Base-by-base conservation (phyloP, 2,888 invertebrate genomes). In the Allophyes oxyacanthae region DNA sequence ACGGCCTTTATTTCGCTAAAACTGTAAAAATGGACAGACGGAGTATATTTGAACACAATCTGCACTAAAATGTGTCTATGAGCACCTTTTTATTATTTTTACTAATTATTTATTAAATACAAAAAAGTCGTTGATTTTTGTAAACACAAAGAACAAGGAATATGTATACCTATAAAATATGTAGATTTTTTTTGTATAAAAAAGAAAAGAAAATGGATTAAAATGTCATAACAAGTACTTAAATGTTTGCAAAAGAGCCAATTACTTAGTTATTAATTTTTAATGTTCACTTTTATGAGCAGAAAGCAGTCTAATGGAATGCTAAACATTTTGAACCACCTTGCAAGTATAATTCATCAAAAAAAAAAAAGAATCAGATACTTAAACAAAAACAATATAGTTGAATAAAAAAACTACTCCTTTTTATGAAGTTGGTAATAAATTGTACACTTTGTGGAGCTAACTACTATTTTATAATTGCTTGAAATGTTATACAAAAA, bases 1-100 rank as follows among this genome's bases (percentile, higher is more conserved):
- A 71, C 48, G 49, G 59, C 46, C 65, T 74, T 56, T 66, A 57
- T 77, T 77, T 65, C 55, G 44, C 72, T 77, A 75, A 57, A 70
- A 53, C 44, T 64, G 57, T 70, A 43, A 69, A 54, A 70, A 44
- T 75, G 72, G 75, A 75, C 78, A 65, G 65, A 68, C 49, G 45
- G 13, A 50, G 49, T 32, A 0, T 30, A 15, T 54, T 37, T 68
- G 61, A 72, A 67, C 68, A 72, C 68, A 67, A 50, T 70, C 45
- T 49, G 46, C 11, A 28, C 40, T 70, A 54, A 43, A 10, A 7
- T 49, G 40, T 50, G 40, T 56, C 69, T 46, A 42, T 20, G 38
- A 69, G 69, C 69, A 69, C 69, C 75, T 44, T 64, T 36, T 28
- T 48, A 25, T 30, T 46, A 37, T 43, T 56, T 58, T 52, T 32